Percentiles rank a stretch among this genome's conserved stretches.
Evolutionary conservation across 1,140 invertebrate species (phyloP).

Genomic region (Drosophila parvula): DNA sequence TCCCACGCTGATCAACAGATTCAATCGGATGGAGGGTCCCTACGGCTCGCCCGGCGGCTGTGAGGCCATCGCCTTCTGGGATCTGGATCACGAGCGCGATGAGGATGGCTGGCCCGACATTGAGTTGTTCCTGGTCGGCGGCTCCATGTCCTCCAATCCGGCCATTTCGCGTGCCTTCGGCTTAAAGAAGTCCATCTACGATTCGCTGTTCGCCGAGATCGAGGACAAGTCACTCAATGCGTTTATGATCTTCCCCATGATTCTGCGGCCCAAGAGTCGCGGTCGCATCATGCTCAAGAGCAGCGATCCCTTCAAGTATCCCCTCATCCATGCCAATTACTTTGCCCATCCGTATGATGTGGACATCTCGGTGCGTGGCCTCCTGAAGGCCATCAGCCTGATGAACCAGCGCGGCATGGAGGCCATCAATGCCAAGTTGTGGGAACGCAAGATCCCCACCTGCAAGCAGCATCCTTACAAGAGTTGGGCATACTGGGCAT

Average conservation of each 20-base stretch:
- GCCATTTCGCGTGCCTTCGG: conserved; percentile 86
- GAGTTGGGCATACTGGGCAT: conserved; percentile 90
- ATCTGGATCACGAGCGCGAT: conserved; percentile 88
- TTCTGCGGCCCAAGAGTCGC: conserved; percentile 90
- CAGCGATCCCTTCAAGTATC: conserved; percentile 90
- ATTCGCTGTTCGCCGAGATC: conserved; percentile 85
- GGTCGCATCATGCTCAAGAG: conserved; percentile 89
- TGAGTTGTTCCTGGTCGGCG: conserved; percentile 88
- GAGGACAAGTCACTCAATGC: conserved; percentile 84
- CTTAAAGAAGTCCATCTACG: conserved; percentile 86
- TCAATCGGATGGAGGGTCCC: conserved; percentile 86
- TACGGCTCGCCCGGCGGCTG: conserved; percentile 91
- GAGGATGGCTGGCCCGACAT: conserved; percentile 89
- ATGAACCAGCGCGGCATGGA: conserved; percentile 86
- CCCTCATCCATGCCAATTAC: conserved; percentile 93
- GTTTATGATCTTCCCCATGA: conserved; percentile 89
- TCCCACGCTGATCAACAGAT: conserved; percentile 69
- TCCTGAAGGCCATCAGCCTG: conserved; percentile 86
- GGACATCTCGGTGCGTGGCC: conserved; percentile 87
- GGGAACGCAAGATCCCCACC: conserved; percentile 86
- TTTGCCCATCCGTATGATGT: conserved; percentile 87
- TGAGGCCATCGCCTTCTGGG: conserved; percentile 91
- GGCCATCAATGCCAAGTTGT: conserved; percentile 86
- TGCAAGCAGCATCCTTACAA: conserved; percentile 88
- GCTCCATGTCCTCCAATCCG: conserved; percentile 85